Base-by-base conservation (phyloP, 2,797 vertebrate species). In the Sebastes trivittatus region DNA sequence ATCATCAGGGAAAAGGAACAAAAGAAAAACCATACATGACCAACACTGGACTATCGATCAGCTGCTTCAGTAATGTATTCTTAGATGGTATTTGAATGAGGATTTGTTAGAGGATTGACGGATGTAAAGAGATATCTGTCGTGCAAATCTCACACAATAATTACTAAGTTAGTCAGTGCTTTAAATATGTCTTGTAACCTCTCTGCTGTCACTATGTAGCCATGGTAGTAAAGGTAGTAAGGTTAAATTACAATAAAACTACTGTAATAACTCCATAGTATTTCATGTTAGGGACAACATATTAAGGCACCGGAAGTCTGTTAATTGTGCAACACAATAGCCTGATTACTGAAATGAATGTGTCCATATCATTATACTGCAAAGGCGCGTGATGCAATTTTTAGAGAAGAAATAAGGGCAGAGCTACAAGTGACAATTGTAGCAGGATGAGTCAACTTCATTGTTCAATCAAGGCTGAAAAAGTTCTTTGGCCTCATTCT, bases 201-300 rank as follows among this genome's bases (percentile, higher is more conserved):
- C 5, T 49, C 11, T 54, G 65, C 25, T 16, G 9, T 78, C 77
- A 38, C 3, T 18, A 8, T 34, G 2, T 6, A 22, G 32, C 16
- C 20, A 36, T 18, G 52, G 0, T 42, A 18, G 30, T 58, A 7
- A 29, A 70, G 14, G 11, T 1, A 29, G 42, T 7, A 27, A 55
- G 0, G 0, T 22, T 55, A 23, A 16, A 1, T 22, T 16, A n/a
- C 0, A 29, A 3, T 58, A 11, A 20, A 59, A 7, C 27, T 5
- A 7, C 6, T 66, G 4, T 7, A 18, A 18, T 10, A 29, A 5
- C 6, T 13, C 1, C 7, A 2, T 52, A 52, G 7, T 46, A 18
- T 25, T 32, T n/a, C 5, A 14, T 52, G 27, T 58, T 0, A 0
- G 23, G 11, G 25, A 58, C 11, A 32, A 22, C 6, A 30, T 1